Percentiles rank a stretch among this genome's conserved stretches.
Evolutionary conservation across 2,113 vertebrate genomes (phyloP).

Genomic region (Loxodonta africana): DNA sequence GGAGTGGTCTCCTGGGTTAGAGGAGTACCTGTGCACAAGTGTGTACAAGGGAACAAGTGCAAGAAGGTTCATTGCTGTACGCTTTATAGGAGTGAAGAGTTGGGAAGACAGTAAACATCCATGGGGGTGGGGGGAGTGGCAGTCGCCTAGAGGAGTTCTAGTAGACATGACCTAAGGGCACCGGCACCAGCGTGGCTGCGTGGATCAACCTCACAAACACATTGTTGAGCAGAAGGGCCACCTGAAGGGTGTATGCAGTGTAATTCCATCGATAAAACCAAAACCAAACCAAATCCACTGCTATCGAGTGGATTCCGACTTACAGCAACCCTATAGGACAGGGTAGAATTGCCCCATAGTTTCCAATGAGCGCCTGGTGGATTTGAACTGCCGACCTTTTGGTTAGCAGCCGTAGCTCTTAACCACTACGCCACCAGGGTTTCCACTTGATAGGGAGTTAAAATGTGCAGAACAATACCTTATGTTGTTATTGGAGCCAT

Average conservation of each 20-base stretch:
- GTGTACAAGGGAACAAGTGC: background rate
- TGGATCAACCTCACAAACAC: no score
- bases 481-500: background rate
- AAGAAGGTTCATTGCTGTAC: no score
- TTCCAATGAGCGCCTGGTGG: no score
- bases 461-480: background rate
- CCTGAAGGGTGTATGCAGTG: background rate
- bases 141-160: rapidly evolving
- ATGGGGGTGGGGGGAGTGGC: background rate
- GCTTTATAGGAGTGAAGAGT: rapidly evolving
- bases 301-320: no score
- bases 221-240: background rate
- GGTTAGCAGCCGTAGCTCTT: no score
- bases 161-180: background rate
- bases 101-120: background rate
- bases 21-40: background rate
- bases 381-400: no score
- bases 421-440: no score
- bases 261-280: no score
- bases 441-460: no score
- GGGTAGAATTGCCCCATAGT: no score
- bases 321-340: no score
- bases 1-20: background rate
- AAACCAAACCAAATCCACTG: no score
- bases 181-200: rapidly evolving